A percentile compares a stretch with the other conserved stretches of the same genome.
Conservation (phyloP, 2,888 invertebrate genomes). For the Chymomyza caudatula region DNA sequence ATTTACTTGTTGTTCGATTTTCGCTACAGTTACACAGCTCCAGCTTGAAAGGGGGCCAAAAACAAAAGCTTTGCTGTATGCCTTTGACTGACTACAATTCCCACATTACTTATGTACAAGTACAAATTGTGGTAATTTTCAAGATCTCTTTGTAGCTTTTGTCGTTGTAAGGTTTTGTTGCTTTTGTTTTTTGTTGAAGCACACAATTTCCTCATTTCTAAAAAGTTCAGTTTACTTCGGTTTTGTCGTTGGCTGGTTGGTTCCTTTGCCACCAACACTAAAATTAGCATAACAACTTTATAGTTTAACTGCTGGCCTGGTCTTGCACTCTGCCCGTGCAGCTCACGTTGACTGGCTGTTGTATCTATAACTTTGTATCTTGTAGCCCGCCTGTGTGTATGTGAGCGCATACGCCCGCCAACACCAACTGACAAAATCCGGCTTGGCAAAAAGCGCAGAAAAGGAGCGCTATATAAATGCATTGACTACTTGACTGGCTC, state of each 20-base stretch:
- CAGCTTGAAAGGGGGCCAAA: constrained; percentile 16
- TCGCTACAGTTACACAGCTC: constrained; percentile 41
- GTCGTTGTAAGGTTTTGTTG: constrained; percentile 28
- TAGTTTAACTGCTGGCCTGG: constrained; percentile 72
- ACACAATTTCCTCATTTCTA: constrained; percentile 70
- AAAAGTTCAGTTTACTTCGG: constrained; percentile 31
- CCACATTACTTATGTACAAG: constrained; percentile 74
- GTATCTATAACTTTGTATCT: constrained; percentile 70
- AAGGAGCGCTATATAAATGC: constrained; percentile 25
- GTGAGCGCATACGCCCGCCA: constrained; percentile 41
- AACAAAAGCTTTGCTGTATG: constrained; percentile 7
- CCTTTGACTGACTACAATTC: constrained; percentile 32
- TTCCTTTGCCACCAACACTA: constrained; percentile 60
- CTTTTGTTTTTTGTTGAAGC: constrained; percentile 34
- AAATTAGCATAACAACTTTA: constrained; percentile 78
- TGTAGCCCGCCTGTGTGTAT: too few relatives aligned
- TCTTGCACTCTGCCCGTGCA: too few relatives aligned
- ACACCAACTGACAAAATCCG: constrained; percentile 16
- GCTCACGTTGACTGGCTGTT: constrained; percentile 34
- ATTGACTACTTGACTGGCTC: constrained; percentile 13
- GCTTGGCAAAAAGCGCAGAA: constrained; percentile 42
- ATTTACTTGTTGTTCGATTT: constrained; percentile 65
- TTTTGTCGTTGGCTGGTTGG: not conserved
- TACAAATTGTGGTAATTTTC: constrained; percentile 73
- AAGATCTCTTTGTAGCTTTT: constrained; percentile 67